Evolutionary conservation across 1,140 invertebrate genomes (phyloP).

Genomic region (Euglossa dilemma): DNA sequence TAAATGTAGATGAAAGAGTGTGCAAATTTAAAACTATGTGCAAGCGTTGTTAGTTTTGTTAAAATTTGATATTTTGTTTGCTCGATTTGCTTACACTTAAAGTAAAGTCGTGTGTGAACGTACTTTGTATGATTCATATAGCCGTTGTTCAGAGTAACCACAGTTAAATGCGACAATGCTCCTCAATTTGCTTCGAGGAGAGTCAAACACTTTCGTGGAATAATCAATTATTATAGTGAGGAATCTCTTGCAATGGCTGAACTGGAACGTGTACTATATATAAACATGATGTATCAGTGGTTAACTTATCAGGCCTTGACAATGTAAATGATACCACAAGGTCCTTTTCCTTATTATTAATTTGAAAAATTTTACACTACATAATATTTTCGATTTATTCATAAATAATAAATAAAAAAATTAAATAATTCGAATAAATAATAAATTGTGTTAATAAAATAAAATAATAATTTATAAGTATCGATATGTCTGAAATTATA

Average conservation of each 20-base stretch:
- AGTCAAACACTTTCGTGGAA: slow-evolving; percentile 5
- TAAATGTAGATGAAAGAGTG: background rate
- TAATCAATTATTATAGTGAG: slow-evolving; percentile 31
- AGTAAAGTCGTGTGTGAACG: background rate
- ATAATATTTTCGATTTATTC: background rate
- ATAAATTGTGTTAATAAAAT: too few relatives aligned
- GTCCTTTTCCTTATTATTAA: background rate
- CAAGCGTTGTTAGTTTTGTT: background rate
- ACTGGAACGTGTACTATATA: background rate
- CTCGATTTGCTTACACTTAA: slow-evolving; percentile 12
- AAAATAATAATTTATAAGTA: too few relatives aligned
- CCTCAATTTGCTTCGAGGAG: background rate
- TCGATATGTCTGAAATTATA: too few relatives aligned
- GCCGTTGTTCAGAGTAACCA: background rate
- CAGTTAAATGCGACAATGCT: slow-evolving; percentile 1
- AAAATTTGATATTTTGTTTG: slow-evolving; percentile 4
- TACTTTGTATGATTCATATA: slow-evolving; percentile 14
- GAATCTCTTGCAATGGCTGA: background rate
- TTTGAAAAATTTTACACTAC: background rate
- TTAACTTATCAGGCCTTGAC: background rate
- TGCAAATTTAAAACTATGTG: slow-evolving; percentile 14
- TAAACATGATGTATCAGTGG: background rate
- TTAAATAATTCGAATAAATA: too few relatives aligned
- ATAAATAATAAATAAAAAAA: background rate
- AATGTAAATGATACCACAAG: background rate